Percentiles rank a stretch among this genome's conserved stretches.
Evolutionary conservation across 2,888 invertebrate genomes (phyloP).

Genomic region (Hirtodrosophila duncani): DNA sequence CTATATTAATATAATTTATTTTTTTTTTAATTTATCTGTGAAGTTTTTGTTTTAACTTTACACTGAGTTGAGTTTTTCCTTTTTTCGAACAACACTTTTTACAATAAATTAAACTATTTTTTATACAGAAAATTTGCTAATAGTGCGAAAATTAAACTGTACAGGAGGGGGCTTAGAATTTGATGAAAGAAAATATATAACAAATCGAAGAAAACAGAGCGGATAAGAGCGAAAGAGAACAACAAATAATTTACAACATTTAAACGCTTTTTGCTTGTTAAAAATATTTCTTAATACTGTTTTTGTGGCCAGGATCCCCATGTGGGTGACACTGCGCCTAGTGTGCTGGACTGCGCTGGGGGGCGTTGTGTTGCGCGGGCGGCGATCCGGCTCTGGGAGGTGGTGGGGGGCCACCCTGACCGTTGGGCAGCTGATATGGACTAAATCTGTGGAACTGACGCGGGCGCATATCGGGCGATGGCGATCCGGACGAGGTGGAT

Average conservation of each 20-base stretch:
- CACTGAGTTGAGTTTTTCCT: slow-evolving; percentile 75
- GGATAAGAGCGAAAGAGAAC: slow-evolving; percentile 15
- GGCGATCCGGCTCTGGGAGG: slow-evolving; percentile 45
- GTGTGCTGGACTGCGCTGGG: slow-evolving; percentile 65
- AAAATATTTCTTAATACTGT: slow-evolving; percentile 58
- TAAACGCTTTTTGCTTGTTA: slow-evolving; percentile 18
- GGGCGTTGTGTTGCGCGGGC: too few relatives aligned
- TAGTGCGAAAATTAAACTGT: slow-evolving; percentile 44
- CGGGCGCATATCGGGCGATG: slow-evolving; percentile 77
- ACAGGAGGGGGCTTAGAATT: slow-evolving; percentile 24
- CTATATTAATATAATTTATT: slow-evolving; percentile 11
- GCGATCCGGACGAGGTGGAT: slow-evolving; percentile 77
- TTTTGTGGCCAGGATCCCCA: slow-evolving; percentile 31
- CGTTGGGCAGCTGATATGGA: slow-evolving; percentile 73
- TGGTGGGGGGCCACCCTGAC: slow-evolving; percentile 31
- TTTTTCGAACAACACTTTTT: slow-evolving; percentile 62
- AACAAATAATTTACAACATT: slow-evolving; percentile 74
- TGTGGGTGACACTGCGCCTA: slow-evolving; percentile 9
- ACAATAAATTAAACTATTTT: slow-evolving; percentile 56
- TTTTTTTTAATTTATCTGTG: slow-evolving; percentile 16
- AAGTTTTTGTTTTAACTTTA: slow-evolving; percentile 54
- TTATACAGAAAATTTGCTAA: slow-evolving; percentile 55
- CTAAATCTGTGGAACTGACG: slow-evolving; percentile 77
- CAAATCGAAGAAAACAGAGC: slow-evolving; percentile 18
- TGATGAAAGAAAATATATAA: slow-evolving; percentile 44